These are phyloP conservation scores for Littorina saxatilis DNA, from an alignment of 1,140 invertebrate genomes.

Conservation along the genomic window DNA sequence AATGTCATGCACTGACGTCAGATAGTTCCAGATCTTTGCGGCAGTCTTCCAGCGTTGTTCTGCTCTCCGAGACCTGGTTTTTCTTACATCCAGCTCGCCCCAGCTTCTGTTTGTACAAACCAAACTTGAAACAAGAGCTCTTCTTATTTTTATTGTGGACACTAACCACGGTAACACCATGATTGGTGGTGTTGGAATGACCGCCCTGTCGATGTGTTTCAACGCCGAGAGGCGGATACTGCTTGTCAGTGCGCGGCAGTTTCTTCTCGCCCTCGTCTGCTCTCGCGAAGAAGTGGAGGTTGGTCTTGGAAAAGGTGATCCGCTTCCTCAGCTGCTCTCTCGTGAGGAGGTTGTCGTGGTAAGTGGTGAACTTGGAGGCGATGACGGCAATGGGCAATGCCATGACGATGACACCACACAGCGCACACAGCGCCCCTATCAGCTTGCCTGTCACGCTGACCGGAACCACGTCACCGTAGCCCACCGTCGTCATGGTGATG, in stretches of 20 bases:
- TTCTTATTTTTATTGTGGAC: too few species aligned
- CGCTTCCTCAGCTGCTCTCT: not conserved
- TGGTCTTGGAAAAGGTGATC: not conserved
- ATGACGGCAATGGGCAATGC: conserved; percentile 93
- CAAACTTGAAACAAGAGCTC: not conserved
- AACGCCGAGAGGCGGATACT: too few species aligned
- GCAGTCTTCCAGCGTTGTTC: too few species aligned
- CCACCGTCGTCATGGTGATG: conserved; percentile 98
- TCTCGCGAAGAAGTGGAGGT: conserved; percentile 59
- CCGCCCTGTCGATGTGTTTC: too few species aligned
- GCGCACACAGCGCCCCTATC: conserved; percentile 88
- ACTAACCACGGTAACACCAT: too few species aligned
- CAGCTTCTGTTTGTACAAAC: too few species aligned
- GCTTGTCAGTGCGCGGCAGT: too few species aligned
- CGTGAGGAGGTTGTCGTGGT: not conserved
- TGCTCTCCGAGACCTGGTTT: too few species aligned
- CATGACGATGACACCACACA: conserved; percentile 91
- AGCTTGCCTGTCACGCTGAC: conserved; percentile 65
- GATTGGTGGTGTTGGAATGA: too few species aligned
- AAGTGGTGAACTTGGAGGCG: conserved; percentile 85
- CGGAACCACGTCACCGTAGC: conserved; percentile 83
- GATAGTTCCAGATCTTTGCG: too few species aligned
- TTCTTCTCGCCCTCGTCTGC: not conserved
- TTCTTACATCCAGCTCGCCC: too few species aligned
- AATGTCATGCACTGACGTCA: too few species aligned